Percentiles rank a stretch among this genome's conserved stretches.
Conservation (phyloP, 2,797 vertebrate species). For the Eupleurogrammus muticus region DNA sequence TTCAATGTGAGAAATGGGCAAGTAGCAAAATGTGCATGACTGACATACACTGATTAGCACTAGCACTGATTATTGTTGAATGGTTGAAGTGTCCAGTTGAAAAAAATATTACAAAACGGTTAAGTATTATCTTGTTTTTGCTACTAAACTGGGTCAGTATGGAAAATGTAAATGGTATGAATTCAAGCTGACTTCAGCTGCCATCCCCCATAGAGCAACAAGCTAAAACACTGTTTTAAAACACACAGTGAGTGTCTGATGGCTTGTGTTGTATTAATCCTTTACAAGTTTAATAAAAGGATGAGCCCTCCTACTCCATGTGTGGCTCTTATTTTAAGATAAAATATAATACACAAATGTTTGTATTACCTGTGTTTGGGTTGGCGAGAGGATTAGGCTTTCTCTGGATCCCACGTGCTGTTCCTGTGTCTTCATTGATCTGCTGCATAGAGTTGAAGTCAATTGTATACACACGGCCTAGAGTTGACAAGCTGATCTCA, state of each 20-base stretch:
- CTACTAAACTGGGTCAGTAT: constrained; percentile 5
- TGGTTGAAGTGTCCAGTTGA: background rate
- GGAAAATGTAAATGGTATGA: background rate
- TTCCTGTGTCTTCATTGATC: constrained; percentile 99
- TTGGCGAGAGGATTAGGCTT: constrained; percentile 99
- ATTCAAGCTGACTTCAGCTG: background rate
- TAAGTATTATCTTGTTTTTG: background rate
- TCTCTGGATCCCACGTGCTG: constrained; percentile 99
- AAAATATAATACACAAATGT: constrained; percentile 12
- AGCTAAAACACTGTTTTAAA: background rate
- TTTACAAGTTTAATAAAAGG: background rate
- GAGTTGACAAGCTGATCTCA: constrained; percentile 98
- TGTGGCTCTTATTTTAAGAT: background rate
- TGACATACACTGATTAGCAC: background rate
- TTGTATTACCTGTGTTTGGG: constrained; percentile 90
- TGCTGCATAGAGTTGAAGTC: constrained; percentile 99
- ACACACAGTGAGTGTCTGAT: background rate
- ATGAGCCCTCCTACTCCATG: background rate
- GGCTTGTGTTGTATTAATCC: background rate
- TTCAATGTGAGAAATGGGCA: background rate
- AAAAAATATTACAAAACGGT: background rate
- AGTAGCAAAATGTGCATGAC: background rate
- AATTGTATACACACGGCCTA: constrained; percentile 99
- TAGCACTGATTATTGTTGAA: no score
- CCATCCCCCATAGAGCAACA: constrained; percentile 2